These are phyloP conservation scores for Boulengeromyrus knoepffleri DNA, from an alignment of 2,113 vertebrate genomes.

Conservation along the genomic window DNA sequence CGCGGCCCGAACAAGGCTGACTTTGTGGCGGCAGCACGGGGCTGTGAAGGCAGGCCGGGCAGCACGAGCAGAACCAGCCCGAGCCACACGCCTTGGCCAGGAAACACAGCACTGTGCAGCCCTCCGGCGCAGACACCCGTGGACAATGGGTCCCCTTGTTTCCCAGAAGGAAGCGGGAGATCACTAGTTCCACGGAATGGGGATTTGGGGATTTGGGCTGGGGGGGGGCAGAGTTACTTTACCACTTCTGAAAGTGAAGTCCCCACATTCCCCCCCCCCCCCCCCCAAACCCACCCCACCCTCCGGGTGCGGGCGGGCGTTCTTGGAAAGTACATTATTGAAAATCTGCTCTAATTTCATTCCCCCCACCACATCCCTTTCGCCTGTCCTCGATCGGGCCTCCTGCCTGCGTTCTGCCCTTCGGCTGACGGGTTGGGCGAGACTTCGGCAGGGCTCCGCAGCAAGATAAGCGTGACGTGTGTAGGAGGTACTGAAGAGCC, in stretches of 20 bases:
- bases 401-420: constrained; percentile 17
- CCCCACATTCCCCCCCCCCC: no score
- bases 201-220: not conserved
- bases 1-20: constrained; percentile 28
- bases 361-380: not conserved
- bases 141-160: constrained; percentile 34
- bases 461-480: constrained; percentile 3
- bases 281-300: constrained; percentile 19
- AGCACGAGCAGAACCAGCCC: not conserved
- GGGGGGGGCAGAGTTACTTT: not conserved
- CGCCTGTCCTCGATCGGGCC: not conserved
- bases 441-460: constrained; percentile 12
- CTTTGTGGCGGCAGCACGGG: constrained; percentile 24
- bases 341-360: constrained; percentile 20
- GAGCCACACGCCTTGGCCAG: constrained; percentile 32
- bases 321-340: constrained; percentile 23
- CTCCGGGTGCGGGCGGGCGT: constrained; percentile 13
- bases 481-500: constrained; percentile 15
- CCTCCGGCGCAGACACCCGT: constrained; percentile 6
- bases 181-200: not conserved
- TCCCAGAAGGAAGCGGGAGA: constrained; percentile 18
- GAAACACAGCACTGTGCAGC: constrained; percentile 23
- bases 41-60: not conserved
- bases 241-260: constrained; percentile 7
- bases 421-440: constrained; percentile 21